phyloP scores from a whole-genome alignment of 2,113 vertebrate genomes.

The Rhynchomys soricoides region DNA sequence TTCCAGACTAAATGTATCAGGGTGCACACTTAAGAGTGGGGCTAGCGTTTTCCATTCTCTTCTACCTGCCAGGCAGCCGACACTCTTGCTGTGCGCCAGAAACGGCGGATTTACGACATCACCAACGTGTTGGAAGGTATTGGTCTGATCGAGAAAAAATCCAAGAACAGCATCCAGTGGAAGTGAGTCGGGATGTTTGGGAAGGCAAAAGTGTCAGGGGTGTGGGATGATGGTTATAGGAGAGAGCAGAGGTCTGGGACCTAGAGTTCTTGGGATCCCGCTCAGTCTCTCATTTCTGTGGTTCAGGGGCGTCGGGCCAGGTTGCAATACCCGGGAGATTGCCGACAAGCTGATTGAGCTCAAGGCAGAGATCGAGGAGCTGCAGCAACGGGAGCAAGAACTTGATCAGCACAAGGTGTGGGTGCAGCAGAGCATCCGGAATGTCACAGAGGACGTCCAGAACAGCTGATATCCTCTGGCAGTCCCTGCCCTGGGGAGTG shows the following conservation, averaged over 20 bases:
- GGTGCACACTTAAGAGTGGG: neutral
- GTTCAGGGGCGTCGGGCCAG: constrained; percentile 95
- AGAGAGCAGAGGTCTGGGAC: neutral
- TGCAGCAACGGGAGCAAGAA: constrained; percentile 94
- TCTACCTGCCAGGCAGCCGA: constrained; percentile 92
- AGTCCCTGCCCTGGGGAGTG: constrained; percentile 36
- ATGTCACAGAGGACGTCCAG: constrained; percentile 96
- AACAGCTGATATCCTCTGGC: constrained; percentile 98
- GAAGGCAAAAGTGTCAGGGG: neutral
- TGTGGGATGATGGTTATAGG: constrained; percentile 5
- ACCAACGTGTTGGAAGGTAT: constrained; percentile 99
- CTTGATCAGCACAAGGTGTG: constrained; percentile 98
- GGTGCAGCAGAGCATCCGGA: constrained; percentile 99
- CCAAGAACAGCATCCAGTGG: constrained; percentile 99
- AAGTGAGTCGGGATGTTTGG: constrained; percentile 90
- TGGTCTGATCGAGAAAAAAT: constrained; percentile 98
- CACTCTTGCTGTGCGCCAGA: constrained; percentile 97
- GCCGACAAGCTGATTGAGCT: constrained; percentile 98
- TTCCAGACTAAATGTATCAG: neutral
- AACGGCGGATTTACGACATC: constrained; percentile 98
- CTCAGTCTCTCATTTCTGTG: neutral
- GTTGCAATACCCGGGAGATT: constrained; percentile 98
- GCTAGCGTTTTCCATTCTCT: constrained; percentile 33
- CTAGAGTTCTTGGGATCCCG: neutral
- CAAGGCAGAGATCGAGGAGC: constrained; percentile 97